Conservation (phyloP, 2,113 vertebrate species). For the Grallaria varia region DNA sequence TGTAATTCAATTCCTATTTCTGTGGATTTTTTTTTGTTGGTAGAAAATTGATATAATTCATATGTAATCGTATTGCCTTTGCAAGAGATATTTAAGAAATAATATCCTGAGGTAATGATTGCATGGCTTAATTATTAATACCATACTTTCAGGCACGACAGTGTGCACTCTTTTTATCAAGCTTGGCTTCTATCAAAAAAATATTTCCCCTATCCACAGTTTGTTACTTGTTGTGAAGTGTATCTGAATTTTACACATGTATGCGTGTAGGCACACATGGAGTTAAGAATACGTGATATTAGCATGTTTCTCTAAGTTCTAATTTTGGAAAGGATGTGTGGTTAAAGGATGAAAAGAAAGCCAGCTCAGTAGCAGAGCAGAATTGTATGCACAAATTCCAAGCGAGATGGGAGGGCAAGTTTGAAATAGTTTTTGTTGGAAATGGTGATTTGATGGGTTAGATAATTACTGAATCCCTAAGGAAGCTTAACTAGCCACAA, state of each 20-base stretch:
- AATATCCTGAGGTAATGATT: constrained; percentile 84
- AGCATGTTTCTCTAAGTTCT: background rate
- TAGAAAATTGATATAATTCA: constrained; percentile 86
- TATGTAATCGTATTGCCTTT: constrained; percentile 84
- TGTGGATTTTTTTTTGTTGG: constrained; percentile 80
- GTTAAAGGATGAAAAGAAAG: background rate
- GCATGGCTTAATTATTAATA: constrained; percentile 81
- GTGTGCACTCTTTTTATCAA: constrained; percentile 28
- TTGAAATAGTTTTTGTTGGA: background rate
- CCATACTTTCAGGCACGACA: constrained; percentile 55
- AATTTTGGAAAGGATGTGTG: background rate
- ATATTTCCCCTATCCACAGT: constrained; percentile 10
- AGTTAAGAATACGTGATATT: background rate
- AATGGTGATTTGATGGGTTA: background rate
- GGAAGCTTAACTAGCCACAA: background rate
- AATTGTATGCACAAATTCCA: background rate
- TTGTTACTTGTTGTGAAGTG: background rate
- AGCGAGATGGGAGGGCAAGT: background rate
- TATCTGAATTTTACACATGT: background rate
- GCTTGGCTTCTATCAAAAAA: constrained; percentile 51
- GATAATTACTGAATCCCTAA: background rate
- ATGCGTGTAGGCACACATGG: rapidly evolving
- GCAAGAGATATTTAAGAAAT: constrained; percentile 85
- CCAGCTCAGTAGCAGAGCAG: background rate
- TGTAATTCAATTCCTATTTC: constrained; percentile 88